Conservation (phyloP, 2,113 vertebrate species). For the Lontra canadensis region DNA sequence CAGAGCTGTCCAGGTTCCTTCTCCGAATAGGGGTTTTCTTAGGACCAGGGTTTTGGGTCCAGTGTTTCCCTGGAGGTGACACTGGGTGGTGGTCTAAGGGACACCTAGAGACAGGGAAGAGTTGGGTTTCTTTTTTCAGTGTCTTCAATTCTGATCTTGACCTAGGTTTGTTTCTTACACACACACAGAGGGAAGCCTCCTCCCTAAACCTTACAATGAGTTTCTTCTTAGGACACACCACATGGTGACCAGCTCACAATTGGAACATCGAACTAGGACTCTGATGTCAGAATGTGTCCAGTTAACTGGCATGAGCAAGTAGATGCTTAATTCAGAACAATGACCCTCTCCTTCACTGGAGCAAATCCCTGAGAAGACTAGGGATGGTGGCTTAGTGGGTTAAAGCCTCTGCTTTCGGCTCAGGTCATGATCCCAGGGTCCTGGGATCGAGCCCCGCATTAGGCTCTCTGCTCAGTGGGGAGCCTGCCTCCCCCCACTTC, state of each 20-base stretch:
- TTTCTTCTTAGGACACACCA: neutral
- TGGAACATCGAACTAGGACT: neutral
- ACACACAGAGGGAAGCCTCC: neutral
- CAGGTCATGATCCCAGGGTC: too few relatives aligned
- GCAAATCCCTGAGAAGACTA: neutral
- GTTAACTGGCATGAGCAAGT: neutral
- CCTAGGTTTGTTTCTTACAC: neutral
- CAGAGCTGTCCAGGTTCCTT: neutral
- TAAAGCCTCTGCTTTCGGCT: too few relatives aligned
- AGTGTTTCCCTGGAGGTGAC: neutral
- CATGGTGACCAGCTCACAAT: neutral
- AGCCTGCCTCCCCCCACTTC: too few relatives aligned
- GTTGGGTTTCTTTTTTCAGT: neutral
- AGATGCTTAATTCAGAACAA: neutral
- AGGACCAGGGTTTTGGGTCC: neutral
- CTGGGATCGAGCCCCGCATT: too few relatives aligned
- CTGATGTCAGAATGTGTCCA: neutral
- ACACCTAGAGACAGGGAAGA: neutral
- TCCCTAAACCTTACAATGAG: neutral
- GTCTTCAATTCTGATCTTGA: neutral
- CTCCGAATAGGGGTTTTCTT: neutral
- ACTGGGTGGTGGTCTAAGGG: neutral
- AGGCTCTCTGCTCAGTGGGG: too few relatives aligned
- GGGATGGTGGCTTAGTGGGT: neutral
- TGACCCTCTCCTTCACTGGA: neutral